A percentile compares a stretch with the other conserved stretches of the same genome.
phyloP scores from a whole-genome alignment of 2,113 vertebrate genomes.

The Microtus richardsoni region DNA sequence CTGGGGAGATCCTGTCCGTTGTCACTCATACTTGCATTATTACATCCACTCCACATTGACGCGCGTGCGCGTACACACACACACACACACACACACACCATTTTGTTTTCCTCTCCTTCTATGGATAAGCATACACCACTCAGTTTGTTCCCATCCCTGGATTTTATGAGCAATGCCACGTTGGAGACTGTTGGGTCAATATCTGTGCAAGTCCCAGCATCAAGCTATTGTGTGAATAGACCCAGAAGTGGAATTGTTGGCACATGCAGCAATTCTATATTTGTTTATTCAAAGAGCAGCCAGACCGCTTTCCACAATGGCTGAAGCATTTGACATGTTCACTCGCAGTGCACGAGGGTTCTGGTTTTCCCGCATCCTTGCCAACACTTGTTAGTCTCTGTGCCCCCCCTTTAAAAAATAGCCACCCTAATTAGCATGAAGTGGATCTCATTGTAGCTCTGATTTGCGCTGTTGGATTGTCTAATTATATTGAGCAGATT shows the following conservation, averaged over 20 bases:
- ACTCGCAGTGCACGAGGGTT: rapidly evolving
- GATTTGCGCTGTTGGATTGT: not conserved
- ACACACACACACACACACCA: not conserved
- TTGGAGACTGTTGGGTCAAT: not conserved
- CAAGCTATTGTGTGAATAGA: not conserved
- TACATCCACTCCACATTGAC: not conserved
- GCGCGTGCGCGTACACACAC: not conserved
- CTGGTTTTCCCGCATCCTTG: not conserved
- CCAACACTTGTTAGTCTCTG: not conserved
- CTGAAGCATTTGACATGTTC: no score
- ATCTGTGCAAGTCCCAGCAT: not conserved
- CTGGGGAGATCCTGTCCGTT: not conserved
- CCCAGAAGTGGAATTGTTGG: not conserved
- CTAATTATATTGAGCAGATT: not conserved
- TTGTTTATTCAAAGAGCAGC: not conserved
- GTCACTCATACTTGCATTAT: not conserved
- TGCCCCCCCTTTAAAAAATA: not conserved
- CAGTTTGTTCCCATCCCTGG: not conserved
- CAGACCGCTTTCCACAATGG: not conserved
- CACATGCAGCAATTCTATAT: not conserved
- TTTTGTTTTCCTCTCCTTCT: not conserved
- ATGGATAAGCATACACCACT: no score
- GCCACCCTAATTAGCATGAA: not conserved
- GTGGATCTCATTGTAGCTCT: not conserved
- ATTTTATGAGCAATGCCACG: not conserved